Percentiles rank a stretch among this genome's conserved stretches.
phyloP scores from a whole-genome alignment of 2,888 invertebrate species.

The Agelastica alni region DNA sequence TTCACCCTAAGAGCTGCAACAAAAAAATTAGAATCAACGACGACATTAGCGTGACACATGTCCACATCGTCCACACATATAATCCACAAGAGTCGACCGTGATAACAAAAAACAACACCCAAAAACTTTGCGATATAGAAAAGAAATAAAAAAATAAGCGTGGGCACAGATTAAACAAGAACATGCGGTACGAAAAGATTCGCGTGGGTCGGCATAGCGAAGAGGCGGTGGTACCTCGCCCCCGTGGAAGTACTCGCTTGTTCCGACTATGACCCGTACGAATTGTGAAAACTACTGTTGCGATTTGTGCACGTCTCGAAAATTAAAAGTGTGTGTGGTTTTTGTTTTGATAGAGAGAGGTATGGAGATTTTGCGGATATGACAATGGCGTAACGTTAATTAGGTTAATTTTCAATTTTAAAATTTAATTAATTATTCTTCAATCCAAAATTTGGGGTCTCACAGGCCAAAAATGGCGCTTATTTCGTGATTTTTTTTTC shows the following conservation, averaged over 20 bases:
- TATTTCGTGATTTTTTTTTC: too few relatives aligned
- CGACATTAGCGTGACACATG: constrained; percentile 15
- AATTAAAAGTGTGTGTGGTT: neutral
- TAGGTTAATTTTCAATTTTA: too few relatives aligned
- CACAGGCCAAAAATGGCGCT: too few relatives aligned
- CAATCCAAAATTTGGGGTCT: too few relatives aligned
- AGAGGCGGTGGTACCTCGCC: constrained; percentile 19
- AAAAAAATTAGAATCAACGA: constrained; percentile 41
- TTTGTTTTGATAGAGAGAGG: neutral
- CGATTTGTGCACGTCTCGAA: neutral
- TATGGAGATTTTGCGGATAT: neutral
- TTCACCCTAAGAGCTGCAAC: constrained; percentile 94
- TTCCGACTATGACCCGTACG: constrained; percentile 6
- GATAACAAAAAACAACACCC: constrained; percentile 8
- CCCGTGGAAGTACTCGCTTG: constrained; percentile 10
- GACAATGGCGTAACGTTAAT: constrained; percentile 1
- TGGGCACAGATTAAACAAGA: constrained; percentile 4
- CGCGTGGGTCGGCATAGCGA: constrained; percentile 4
- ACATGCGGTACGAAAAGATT: neutral
- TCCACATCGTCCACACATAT: neutral
- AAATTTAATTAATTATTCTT: too few relatives aligned
- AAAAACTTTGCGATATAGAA: constrained; percentile 1
- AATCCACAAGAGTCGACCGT: constrained; percentile 1
- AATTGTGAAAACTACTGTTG: neutral
- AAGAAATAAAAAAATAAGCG: neutral